Percentiles rank a stretch among this genome's conserved stretches.
These are phyloP conservation scores for Odobenus rosmarus DNA, from an alignment of 2,113 vertebrate species.

Conservation along the genomic window DNA sequence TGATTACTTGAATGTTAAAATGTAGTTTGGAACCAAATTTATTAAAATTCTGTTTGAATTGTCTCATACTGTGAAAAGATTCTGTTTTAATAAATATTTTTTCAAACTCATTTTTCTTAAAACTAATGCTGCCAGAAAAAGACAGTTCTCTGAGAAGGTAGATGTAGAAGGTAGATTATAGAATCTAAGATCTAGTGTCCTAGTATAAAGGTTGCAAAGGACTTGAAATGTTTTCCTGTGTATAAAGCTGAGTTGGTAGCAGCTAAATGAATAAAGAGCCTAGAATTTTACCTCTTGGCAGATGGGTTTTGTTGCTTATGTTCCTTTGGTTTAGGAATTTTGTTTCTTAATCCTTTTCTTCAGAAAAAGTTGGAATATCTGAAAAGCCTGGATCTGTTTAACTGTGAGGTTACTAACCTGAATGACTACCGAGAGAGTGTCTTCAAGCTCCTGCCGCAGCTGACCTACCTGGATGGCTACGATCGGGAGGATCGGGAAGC, in stretches of 20 bases:
- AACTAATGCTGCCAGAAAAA: neutral
- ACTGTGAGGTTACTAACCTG: conserved; percentile 96
- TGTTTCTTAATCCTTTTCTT: conserved; percentile 62
- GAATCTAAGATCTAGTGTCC: neutral
- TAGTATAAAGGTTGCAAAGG: neutral
- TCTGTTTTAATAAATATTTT: conserved; percentile 19
- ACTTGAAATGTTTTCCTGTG: neutral
- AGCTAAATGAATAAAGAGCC: neutral
- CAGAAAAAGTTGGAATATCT: conserved; percentile 95
- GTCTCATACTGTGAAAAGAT: conserved; percentile 40
- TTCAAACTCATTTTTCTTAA: conserved; percentile 41
- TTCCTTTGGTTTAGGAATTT: conserved; percentile 56
- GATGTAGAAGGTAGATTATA: neutral
- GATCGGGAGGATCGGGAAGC: conserved; percentile 93
- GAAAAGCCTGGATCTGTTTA: conserved; percentile 96
- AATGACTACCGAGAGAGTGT: conserved; percentile 95
- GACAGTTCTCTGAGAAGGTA: neutral
- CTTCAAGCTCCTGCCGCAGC: conserved; percentile 93
- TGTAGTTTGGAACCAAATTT: neutral
- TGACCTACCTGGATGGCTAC: conserved; percentile 95
- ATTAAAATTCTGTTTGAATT: neutral
- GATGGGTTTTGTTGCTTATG: conserved; percentile 5
- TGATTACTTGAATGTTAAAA: neutral
- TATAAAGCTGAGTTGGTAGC: neutral
- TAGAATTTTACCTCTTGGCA: conserved; percentile 58